These are phyloP conservation scores for Chaenodraco wilsoni DNA, from an alignment of 2,797 vertebrate species.

Conservation along the genomic window DNA sequence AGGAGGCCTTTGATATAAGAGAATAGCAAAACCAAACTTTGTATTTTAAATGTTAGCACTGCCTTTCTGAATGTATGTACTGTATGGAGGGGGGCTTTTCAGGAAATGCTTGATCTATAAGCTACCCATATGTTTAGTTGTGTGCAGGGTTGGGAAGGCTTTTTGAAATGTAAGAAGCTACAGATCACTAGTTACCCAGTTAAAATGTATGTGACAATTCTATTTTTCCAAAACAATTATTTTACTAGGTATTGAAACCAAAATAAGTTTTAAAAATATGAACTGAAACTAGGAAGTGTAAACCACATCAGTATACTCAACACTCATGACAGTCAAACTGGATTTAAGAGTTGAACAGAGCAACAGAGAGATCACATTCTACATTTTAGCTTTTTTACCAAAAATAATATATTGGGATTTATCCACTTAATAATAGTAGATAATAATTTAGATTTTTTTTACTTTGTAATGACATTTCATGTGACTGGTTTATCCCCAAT, in stretches of 20 bases:
- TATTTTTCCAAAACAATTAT: no score
- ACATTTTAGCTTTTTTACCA: not conserved
- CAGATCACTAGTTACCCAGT: not conserved
- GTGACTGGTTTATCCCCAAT: no score
- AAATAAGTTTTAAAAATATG: not conserved
- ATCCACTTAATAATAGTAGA: not conserved
- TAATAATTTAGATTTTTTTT: no score
- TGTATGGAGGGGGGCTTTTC: slow-evolving; percentile 8
- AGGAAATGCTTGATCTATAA: slow-evolving; percentile 16
- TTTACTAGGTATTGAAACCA: not conserved
- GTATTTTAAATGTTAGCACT: slow-evolving; percentile 58
- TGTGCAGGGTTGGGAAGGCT: not conserved
- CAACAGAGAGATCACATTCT: not conserved
- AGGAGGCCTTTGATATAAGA: slow-evolving; percentile 47
- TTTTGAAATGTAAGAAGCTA: not conserved
- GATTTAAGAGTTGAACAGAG: not conserved
- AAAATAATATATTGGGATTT: not conserved
- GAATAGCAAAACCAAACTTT: slow-evolving; percentile 43
- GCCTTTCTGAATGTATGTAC: slow-evolving; percentile 21
- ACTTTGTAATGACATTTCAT: no score
- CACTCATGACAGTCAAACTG: not conserved
- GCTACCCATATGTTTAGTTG: not conserved
- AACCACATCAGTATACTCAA: not conserved
- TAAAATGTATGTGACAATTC: not conserved
- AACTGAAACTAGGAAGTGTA: not conserved